Evolutionary conservation across 1,140 invertebrate species (phyloP).

Genomic region (Drosophila saltans): DNA sequence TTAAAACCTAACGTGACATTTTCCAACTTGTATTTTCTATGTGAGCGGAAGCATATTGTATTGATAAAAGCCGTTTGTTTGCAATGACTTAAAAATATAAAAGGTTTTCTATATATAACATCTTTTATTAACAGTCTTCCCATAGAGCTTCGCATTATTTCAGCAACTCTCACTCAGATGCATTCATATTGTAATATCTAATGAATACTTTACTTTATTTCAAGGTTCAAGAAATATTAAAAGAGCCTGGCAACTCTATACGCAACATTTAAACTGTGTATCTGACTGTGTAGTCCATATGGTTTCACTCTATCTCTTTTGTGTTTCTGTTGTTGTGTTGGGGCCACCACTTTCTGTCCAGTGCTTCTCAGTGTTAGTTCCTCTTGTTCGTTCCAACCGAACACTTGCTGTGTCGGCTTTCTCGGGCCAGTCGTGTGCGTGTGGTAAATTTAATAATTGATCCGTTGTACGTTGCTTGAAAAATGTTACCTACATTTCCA

Average conservation of each 20-base stretch:
- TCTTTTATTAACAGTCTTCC: too few species aligned
- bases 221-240: neutral
- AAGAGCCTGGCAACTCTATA: constrained; percentile 3
- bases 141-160: too few species aligned
- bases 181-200: too few species aligned
- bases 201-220: neutral
- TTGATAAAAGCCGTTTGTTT: too few species aligned
- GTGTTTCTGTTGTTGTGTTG: constrained; percentile 4
- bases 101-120: too few species aligned
- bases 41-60: too few species aligned
- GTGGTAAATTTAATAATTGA: constrained; percentile 15
- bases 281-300: constrained; percentile 7
- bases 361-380: constrained; percentile 12
- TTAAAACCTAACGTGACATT: too few species aligned
- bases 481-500: constrained; percentile 5
- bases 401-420: constrained; percentile 14
- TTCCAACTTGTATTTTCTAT: too few species aligned
- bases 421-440: constrained; percentile 7
- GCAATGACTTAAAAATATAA: too few species aligned
- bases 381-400: constrained; percentile 15
- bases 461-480: constrained; percentile 9
- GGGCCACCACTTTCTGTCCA: constrained; percentile 8
- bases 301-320: constrained; percentile 1
- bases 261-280: constrained; percentile 6
- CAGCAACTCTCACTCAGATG: too few species aligned